Evolutionary conservation across 2,113 vertebrate species (phyloP), one percentile per base, ranked within the genome.

Genomic region (Boleophthalmus pectinirostris): DNA sequence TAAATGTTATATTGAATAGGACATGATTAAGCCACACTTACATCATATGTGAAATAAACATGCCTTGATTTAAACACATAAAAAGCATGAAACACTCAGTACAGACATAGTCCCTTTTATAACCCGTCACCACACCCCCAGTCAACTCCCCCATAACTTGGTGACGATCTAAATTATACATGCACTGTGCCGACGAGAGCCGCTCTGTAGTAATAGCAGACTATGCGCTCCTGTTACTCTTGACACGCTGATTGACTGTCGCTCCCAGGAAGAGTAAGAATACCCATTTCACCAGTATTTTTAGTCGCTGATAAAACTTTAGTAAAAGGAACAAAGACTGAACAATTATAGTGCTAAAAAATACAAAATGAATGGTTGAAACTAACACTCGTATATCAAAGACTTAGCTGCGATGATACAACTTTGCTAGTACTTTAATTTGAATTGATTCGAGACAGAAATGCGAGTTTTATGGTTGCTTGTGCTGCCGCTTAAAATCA

Each of bases 381-480:
- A 74, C 69, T 74, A 76, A 58, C 66, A 78, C 10, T 65, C 69
- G 63, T 10, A 74, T 86, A 82, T 82, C 66, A 88, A 79, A 74
- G 77, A 65, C 81, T 68, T 18, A 14, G 14, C 73, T 77, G 77
- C 49, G 88, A 53, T 68, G 84, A 86, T 79, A 84, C 79, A 67
- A 45, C 54, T 57, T 51, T 1, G 23, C 63, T 60, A 68, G 76
- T 87, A 82, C 78, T 80, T 79, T 77, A 83, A 84, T 88, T 89
- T 86, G 75, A 75, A 71, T 79, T 80, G 83, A 75, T 20, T 75
- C 60, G 33, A 45, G n/a, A 66, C 35, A 13, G n/a, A 66, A 47
- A 46, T 46, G 33, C 84, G 53, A 43, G 68, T 25, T 45, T 47
- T 81, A 69, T 77, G 75, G 79, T 73, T 72, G 57, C 66, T 51